Evolutionary conservation across 1,140 invertebrate genomes (phyloP).

Genomic region (Muscidifurax raptorellus): DNA sequence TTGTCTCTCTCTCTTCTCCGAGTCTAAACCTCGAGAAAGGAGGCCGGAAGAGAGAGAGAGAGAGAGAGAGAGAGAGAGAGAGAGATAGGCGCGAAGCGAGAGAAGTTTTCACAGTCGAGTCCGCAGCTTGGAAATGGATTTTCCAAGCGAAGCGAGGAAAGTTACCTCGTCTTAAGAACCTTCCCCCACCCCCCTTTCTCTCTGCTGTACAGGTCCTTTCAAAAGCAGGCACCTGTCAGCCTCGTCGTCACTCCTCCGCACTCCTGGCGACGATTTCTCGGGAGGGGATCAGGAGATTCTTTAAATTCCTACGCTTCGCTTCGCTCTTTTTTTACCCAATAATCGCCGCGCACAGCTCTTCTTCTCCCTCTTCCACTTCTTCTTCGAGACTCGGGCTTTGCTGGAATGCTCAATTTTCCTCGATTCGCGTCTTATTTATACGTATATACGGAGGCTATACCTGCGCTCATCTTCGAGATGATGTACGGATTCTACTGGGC

Average conservation of each 20-base stretch:
- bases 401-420: not conserved
- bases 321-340: conserved; percentile 29
- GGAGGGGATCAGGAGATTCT: not conserved
- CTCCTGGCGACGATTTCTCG: conserved; percentile 17
- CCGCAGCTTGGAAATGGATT: conserved; percentile 57
- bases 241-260: not conserved
- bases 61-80: not conserved
- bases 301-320: conserved; percentile 43
- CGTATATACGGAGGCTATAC: not conserved
- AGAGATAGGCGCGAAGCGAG: not conserved
- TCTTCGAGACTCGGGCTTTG: not conserved
- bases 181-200: not conserved
- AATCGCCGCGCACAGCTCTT: not conserved
- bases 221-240: conserved; percentile 61
- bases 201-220: conserved; percentile 54
- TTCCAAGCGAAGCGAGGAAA: conserved; percentile 57
- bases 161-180: conserved; percentile 49
- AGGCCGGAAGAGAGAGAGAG: not conserved
- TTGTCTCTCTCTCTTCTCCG: not conserved
- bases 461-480: not conserved
- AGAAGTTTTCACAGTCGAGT: conserved; percentile 42
- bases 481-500: not conserved
- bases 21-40: not conserved
- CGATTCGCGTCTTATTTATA: conserved; percentile 6
- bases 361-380: not conserved